Base-by-base conservation (phyloP, 2,113 vertebrate species). In the Rhinolophus sinicus region DNA sequence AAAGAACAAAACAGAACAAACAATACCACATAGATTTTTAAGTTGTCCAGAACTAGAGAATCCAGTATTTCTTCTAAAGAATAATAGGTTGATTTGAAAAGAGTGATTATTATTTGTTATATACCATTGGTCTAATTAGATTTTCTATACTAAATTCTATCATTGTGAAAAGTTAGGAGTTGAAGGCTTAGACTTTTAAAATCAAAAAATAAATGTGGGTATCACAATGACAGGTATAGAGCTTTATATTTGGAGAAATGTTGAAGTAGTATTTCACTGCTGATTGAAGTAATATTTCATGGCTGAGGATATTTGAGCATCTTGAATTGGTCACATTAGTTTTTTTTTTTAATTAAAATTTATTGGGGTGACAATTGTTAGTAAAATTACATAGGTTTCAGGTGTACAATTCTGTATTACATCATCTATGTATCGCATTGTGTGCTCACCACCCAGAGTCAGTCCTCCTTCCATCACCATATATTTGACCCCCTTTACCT, bases 301-400 rank as follows among this genome's bases (percentile, higher is more conserved):
- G 40, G 40, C 40, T 44, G 40, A 44, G 40, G 40, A 44, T 33
- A 86, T 90, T n/a, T 81, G 54, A 90, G 26, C 50, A 78, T 88
- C 84, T 86, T 81, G 64, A 87, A 60, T 83, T 76, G 91, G 40
- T 35, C 10, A 0, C 47, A 65, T 58, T 77, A 58, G 47, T 97
- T 98, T 98, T 93, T 50, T 50, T 50, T 50, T 50, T 50, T 9
- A 50, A 50, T 50, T 50, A 50, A 50, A 50, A 13, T 50, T 50
- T 50, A 50, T 50, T 50, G 47, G 47, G 47, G 47, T 50, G 47
- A 50, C 47, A 50, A 50, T 50, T 10, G 47, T 50, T 50, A 50
- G 47, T 50, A 50, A 50, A 50, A 13, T 50, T 50, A 50, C 47
- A 50, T 50, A 50, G 47, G 47, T 50, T 50, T 50, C 47, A 10